phyloP scores from a whole-genome alignment of 2,888 invertebrate species.

The Oscheius onirici region DNA sequence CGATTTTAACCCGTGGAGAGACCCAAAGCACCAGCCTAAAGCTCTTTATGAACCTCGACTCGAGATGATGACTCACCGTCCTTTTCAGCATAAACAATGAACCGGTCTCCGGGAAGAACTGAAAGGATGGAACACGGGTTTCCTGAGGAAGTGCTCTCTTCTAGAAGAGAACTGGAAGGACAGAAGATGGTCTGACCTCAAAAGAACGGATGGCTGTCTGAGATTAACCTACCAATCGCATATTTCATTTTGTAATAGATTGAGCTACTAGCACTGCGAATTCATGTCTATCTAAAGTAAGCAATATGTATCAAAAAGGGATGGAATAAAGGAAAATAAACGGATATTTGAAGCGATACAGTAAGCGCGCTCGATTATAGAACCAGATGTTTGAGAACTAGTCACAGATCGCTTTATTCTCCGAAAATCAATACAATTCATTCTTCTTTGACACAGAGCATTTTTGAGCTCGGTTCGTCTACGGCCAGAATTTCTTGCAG shows the following conservation, averaged over 20 bases:
- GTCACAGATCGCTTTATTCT: no score
- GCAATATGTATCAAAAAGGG: no score
- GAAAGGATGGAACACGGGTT: constrained; percentile 30
- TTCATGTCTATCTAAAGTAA: no score
- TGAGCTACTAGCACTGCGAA: no score
- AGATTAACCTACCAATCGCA: constrained; percentile 12
- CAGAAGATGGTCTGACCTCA: constrained; percentile 13
- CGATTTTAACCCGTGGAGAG: neutral
- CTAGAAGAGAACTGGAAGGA: neutral
- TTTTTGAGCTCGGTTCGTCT: no score
- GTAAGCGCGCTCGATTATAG: constrained; percentile 4
- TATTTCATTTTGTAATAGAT: constrained; percentile 11
- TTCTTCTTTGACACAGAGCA: no score
- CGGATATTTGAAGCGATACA: neutral
- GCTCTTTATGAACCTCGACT: neutral
- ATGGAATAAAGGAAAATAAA: neutral
- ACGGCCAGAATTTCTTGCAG: no score
- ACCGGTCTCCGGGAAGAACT: constrained; percentile 35
- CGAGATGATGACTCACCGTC: constrained; percentile 30
- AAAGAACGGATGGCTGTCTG: neutral
- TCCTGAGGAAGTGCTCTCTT: neutral
- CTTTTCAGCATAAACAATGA: constrained; percentile 30
- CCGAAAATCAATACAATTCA: no score
- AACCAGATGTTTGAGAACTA: no score
- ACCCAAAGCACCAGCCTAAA: constrained; percentile 39